Evolutionary conservation across 2,113 vertebrate species (phyloP).

Genomic region (Micronycteris hirsuta): DNA sequence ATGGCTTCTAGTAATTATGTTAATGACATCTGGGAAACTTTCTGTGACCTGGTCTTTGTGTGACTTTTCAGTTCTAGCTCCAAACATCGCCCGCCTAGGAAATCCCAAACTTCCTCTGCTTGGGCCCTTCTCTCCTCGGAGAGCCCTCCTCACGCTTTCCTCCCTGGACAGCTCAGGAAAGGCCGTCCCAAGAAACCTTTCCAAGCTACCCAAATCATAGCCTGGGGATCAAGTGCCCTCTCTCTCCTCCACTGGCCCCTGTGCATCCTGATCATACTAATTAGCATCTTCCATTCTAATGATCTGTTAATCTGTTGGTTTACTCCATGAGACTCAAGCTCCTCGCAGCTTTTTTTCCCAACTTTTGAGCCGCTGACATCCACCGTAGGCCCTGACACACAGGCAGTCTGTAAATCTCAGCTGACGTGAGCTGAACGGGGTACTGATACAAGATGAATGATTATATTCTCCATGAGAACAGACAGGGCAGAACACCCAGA

Average conservation of each 20-base stretch:
- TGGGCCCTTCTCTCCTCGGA: neutral
- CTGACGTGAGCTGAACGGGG: neutral
- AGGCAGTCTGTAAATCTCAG: neutral
- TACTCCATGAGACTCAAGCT: neutral
- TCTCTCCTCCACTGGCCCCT: neutral
- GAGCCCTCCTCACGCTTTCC: neutral
- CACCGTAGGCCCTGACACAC: neutral
- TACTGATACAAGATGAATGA: neutral
- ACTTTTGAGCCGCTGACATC: neutral
- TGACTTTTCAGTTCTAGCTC: neutral
- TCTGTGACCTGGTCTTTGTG: neutral
- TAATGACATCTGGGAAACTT: neutral
- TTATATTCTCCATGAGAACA: conserved; percentile 44
- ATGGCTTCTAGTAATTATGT: neutral
- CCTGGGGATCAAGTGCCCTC: neutral
- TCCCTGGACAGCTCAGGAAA: neutral
- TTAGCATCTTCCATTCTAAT: neutral
- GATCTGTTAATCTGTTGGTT: neutral
- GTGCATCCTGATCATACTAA: too few species aligned
- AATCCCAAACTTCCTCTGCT: neutral
- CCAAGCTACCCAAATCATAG: neutral
- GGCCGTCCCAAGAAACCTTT: neutral
- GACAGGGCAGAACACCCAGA: conserved; percentile 57
- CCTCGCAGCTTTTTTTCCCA: neutral
- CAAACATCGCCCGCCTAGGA: neutral